Evolutionary conservation across 2,888 invertebrate species (phyloP), one percentile per base, ranked within the genome.

Genomic region (Conchocele bisecta): DNA sequence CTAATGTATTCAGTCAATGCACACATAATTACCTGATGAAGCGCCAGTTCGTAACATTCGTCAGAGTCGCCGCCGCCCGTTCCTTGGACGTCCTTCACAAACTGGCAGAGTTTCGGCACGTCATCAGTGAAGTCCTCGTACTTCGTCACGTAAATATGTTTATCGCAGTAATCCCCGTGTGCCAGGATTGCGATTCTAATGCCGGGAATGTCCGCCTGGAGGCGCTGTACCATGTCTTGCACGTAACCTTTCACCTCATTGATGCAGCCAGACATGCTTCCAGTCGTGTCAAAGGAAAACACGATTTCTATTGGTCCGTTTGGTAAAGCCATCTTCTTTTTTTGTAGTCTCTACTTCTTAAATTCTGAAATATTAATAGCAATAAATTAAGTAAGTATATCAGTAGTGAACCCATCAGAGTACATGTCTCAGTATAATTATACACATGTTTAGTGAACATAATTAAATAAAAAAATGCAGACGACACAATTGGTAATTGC

Each of bases 41-140:
- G 80, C 11, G 89, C 89, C 31, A 89, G 80, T 70, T 90, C 90
- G 72, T 90, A 90, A 58, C 89, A 89, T 54, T 90, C 90, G 29
- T 86, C 86, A 1, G 69, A 66, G 68, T 89, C 89, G 0, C 89
- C 88, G 0, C 89, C 89, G 4, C 86, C 83, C 0, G 89, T 89
- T 13, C 64, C 50, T 13, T 61, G 58, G 1, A 83, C 86, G 35
- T 66, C 79, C 17, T 82, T 79, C 2, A 83, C 86, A 63, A 86
- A 88, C 20, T 72, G 53, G 50, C 79, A 77, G 51, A 80, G 50
- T 26, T 79, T 56, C 3, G 67, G 66, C 1, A 77, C 71, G 35
- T 79, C 60, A 24, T 78, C 72, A 0, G 78, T 66, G 51, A 82
- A 79, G 48, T 82, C 78, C 2, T 75, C 74, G 54, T 70, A 65